These are phyloP conservation scores for Sterrhoptilus dennistouni DNA, from an alignment of 2,113 vertebrate genomes.

Conservation along the genomic window DNA sequence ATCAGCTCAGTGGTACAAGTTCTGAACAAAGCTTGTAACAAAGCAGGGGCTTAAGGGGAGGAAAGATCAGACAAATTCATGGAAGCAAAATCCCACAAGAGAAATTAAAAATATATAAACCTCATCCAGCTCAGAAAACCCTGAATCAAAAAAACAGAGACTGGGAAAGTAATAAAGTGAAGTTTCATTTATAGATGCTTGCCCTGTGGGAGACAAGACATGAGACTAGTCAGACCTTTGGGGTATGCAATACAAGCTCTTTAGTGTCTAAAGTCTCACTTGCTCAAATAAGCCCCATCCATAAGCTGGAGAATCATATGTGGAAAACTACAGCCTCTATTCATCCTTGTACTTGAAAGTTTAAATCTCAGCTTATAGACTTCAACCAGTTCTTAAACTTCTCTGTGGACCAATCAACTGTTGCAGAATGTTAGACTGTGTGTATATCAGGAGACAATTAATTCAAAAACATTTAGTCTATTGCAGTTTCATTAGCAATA, in stretches of 20 bases:
- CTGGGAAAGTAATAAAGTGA: background rate
- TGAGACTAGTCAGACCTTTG: background rate
- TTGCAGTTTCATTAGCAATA: background rate
- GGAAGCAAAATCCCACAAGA: background rate
- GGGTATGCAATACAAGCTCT: background rate
- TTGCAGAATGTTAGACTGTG: background rate
- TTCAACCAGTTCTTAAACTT: background rate
- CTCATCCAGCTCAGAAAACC: background rate
- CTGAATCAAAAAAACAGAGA: background rate
- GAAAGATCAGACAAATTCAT: background rate
- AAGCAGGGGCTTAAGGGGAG: background rate
- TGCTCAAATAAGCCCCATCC: background rate
- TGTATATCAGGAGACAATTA: background rate
- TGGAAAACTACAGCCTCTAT: background rate
- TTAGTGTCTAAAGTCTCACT: background rate
- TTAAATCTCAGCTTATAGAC: background rate
- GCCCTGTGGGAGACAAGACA: background rate
- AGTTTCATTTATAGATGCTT: background rate
- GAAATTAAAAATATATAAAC: conserved; percentile 6
- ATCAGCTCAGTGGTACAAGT: background rate
- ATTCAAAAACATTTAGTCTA: background rate
- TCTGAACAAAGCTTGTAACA: background rate
- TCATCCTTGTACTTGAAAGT: background rate
- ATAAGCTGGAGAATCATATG: background rate
- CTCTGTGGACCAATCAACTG: background rate